Evolutionary conservation across 2,888 invertebrate species (phyloP).

Genomic region (Nymphalis urticae): DNA sequence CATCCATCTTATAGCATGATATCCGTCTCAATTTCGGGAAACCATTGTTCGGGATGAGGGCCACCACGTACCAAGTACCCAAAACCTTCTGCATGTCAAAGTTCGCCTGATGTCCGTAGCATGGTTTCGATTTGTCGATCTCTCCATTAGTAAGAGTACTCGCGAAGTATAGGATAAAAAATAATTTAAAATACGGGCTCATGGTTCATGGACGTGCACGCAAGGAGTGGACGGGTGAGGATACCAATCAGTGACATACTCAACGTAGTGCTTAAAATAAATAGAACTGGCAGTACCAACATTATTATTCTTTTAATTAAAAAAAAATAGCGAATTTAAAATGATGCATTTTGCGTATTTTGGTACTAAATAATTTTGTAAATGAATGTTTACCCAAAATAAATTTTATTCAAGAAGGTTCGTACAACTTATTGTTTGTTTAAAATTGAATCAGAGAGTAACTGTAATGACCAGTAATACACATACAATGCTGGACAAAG

Average conservation of each 20-base stretch:
- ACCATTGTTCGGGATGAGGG: constrained; percentile 63
- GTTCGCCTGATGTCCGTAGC: constrained; percentile 59
- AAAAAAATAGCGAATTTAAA: background rate
- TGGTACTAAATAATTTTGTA: too few species aligned
- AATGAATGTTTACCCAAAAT: too few species aligned
- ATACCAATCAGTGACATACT: background rate
- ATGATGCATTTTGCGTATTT: background rate
- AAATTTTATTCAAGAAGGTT: too few species aligned
- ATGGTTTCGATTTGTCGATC: constrained; percentile 48
- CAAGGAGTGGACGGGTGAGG: constrained; percentile 16
- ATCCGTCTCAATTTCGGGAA: constrained; percentile 57
- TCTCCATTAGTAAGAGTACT: constrained; percentile 38
- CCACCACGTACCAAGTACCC: constrained; percentile 68
- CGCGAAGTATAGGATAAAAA: constrained; percentile 39
- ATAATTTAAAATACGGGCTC: constrained; percentile 42
- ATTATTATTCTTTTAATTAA: too few species aligned
- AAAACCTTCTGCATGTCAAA: constrained; percentile 57
- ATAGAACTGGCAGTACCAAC: background rate
- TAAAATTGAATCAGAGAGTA: too few species aligned
- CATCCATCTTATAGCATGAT: constrained; percentile 64
- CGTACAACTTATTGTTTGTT: too few species aligned
- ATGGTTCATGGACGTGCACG: constrained; percentile 40
- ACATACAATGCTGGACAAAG: too few species aligned
- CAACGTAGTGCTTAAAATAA: background rate
- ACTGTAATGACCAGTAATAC: too few species aligned